Evolutionary conservation across 2,797 vertebrate genomes (phyloP), one percentile per base, ranked within the genome.

Genomic region (Spheniscus humboldti): DNA sequence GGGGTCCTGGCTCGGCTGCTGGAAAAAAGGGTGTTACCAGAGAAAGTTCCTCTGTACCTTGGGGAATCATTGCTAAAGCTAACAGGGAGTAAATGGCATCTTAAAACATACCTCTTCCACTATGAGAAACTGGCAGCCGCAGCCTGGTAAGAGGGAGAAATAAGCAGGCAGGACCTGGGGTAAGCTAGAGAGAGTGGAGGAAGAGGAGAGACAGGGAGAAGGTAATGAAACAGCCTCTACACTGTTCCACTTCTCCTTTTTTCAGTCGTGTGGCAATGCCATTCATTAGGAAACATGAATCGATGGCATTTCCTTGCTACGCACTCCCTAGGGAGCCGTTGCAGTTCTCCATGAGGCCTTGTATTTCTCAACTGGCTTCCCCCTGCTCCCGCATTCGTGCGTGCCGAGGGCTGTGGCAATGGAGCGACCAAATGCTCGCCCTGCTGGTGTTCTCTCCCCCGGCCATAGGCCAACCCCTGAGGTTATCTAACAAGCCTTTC

Each of bases 341-440:
- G 79, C 73, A 47, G 7, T 7, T 69, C 92, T 77, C 60, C 4
- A 1, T 2, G 4, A 79, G 72, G 23, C 48, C n/a, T 95, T 2
- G 0, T 66, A 16, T 74, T 92, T 88, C 92, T 75, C 68, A n/a
- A 3, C 17, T 3, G 1, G 7, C 50, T 80, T 90, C 68, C 80
- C 30, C 39, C 20, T 1, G 2, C 48, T 86, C 72, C 41, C 2
- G 1, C 73, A 50, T 6, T 22, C 1, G 0, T 3, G 4, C 13
- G 10, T 3, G 7, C 28, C 0, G 0, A 66, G 91, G 43, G 22
- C 68, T 47, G 72, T 3, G 4, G 57, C 0, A 2, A 30, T 11
- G 45, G 41, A 91, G 50, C 0, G 7, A 43, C 59, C 45, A 43
- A 57, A 33, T 3, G 2, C 74, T 85, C 0, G 0, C 19, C 35